Base-by-base conservation (phyloP, 2,113 vertebrate species). In the Nestor notabilis region DNA sequence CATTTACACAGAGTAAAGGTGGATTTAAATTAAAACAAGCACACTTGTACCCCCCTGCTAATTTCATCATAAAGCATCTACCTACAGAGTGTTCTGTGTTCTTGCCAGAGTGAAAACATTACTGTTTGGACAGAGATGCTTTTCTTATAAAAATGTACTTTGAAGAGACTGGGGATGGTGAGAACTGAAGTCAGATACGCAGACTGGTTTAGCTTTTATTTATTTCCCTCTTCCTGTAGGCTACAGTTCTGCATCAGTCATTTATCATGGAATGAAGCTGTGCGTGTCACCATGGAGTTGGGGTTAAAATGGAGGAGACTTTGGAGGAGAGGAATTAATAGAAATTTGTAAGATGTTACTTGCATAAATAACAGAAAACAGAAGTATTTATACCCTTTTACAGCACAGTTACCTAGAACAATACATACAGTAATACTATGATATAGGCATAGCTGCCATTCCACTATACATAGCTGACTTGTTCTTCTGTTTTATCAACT, bases 401-500 rank as follows among this genome's bases (percentile, higher is more conserved):
- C 21, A 87, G 50, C 25, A 69, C 58, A 69, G 81, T 80, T 89
- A 55, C 50, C 44, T 96, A 31, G 33, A 83, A 69, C 93, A 90
- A 87, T 81, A 77, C 47, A 53, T 53, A 77, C 69, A 50, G 47
- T 85, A 82, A 35, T 82, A 71, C 83, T 91, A 53, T 46, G 46
- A 15, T 23, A 58, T 21, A 52, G 71, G 58, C 64, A 13, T 14
- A 10, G 64, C 56, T 53, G 68, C 35, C 9, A 5, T 79, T 72
- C 35, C 71, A 27, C 96, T 99, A 99, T 85, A 99, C 98, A 0
- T 98, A 98, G 97, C 98, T 99, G 85, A 99, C 98, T 95, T 98
- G 98, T 95, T 99, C 99, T 85, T 99, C 98, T 49, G 97, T 98
- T 96, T 99, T 99, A 52, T 97, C 95, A 11, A 94, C 97, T 80